Evolutionary conservation across 1,140 invertebrate species (phyloP), one percentile per base, ranked within the genome.

Genomic region (Drosophila subobscura): DNA sequence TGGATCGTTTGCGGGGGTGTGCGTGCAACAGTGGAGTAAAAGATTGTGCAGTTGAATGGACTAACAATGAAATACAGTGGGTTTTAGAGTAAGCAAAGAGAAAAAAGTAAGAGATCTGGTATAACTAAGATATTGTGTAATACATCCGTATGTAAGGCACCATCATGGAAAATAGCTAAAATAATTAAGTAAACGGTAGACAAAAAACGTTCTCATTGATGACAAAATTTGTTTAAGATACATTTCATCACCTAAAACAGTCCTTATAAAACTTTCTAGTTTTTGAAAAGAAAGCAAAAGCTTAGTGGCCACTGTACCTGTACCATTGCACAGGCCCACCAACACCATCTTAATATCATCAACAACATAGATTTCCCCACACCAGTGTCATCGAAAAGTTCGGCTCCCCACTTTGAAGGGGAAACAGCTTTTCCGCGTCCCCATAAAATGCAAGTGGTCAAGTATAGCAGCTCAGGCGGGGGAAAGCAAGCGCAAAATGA

Each of bases 381-480:
- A 8, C 20, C 22, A 46, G 23, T 22, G 8, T 3, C 8, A 4
- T 12, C 33, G 33, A 37, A 33, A 2, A 4, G 10, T 20, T 7
- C 29, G n/a, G 10, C 8, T 4, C 0, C 8, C 33, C 37, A 20
- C 14, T 47, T 20, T 42, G 41, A 40, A 25, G 44, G 64, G 73
- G 70, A 80, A 86, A 88, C 81, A 86, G 83, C 81, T 86, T 86
- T 86, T 88, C 72, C 83, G 73, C 80, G 81, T 86, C 77, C 77
- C 78, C 81, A 85, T 85, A 85, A 85, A 88, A 86, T 89, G 84
- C 74, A 86, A 88, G 78, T 81, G 83, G 84, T 84, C 84, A 77
- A 65, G 84, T 46, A 55, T 42, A 58, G 71, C 37, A 55, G 57
- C 7, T 73, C 37, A 51, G 42, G 27, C 49, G 45, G 12, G 44